Percentiles rank a stretch among this genome's conserved stretches.
Evolutionary conservation across 2,888 invertebrate species (phyloP).

Genomic region (Drosophila paranaensis): DNA sequence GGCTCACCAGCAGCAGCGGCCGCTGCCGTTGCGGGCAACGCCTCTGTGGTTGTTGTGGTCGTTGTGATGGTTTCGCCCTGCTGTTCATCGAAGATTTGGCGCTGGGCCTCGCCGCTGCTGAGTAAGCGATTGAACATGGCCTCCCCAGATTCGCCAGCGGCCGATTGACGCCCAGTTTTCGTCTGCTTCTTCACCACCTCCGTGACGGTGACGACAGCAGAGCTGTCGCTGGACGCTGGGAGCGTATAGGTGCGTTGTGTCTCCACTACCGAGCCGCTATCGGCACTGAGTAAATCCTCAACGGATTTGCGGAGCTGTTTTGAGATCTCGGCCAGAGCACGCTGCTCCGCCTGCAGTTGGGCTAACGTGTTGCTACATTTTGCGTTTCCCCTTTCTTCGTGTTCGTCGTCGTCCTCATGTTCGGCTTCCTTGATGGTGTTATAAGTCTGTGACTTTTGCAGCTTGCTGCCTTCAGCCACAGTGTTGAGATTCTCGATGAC

Average conservation of each 20-base stretch:
- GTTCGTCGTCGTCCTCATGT: slow-evolving; percentile 6
- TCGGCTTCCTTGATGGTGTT: slow-evolving; percentile 76
- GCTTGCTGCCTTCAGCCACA: slow-evolving; percentile 61
- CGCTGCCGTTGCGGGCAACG: slow-evolving; percentile 44
- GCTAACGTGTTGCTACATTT: slow-evolving; percentile 65
- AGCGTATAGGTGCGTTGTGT: slow-evolving; percentile 67
- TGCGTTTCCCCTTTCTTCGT: slow-evolving; percentile 6
- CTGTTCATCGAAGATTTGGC: slow-evolving; percentile 78
- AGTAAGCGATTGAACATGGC: slow-evolving; percentile 77
- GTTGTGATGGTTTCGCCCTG: slow-evolving; percentile 79
- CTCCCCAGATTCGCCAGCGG: slow-evolving; percentile 69
- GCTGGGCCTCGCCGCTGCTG: slow-evolving; percentile 69
- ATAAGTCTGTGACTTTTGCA: slow-evolving; percentile 82
- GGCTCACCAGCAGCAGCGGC: slow-evolving; percentile 44
- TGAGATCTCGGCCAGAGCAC: slow-evolving; percentile 81
- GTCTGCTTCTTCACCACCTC: slow-evolving; percentile 70
- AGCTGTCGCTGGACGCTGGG: slow-evolving; percentile 55
- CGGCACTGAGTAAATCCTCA: slow-evolving; percentile 77
- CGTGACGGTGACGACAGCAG: slow-evolving; percentile 67
- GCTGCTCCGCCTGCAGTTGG: slow-evolving; percentile 79
- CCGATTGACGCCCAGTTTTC: slow-evolving; percentile 29
- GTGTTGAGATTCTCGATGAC: slow-evolving; percentile 84
- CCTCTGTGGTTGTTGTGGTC: slow-evolving; percentile 80
- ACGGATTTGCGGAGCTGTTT: slow-evolving; percentile 80
- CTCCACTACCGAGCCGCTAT: slow-evolving; percentile 61